Conservation (phyloP, 2,797 vertebrate genomes). For the Allobates femoralis region DNA sequence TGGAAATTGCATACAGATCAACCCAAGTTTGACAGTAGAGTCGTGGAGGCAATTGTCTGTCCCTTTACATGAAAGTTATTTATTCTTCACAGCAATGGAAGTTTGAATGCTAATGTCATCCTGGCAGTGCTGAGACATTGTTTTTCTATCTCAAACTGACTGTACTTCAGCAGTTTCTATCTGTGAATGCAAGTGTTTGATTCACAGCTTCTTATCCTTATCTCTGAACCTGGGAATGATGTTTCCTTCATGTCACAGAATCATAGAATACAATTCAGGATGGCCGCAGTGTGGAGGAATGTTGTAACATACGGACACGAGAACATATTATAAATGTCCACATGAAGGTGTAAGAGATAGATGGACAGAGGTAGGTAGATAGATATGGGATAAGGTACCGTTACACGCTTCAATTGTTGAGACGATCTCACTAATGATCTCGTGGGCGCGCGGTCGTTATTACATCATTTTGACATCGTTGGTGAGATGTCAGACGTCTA, state of each 20-base stretch:
- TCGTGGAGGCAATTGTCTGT: constrained; percentile 52
- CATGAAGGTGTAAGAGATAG: too few species aligned
- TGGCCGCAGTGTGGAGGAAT: not conserved
- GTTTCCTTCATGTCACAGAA: constrained; percentile 21
- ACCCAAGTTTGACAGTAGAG: constrained; percentile 64
- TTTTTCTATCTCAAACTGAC: constrained; percentile 41
- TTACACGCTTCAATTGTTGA: too few species aligned
- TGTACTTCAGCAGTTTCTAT: constrained; percentile 43
- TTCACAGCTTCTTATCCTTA: constrained; percentile 37
- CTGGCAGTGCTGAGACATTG: constrained; percentile 23
- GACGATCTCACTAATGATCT: too few species aligned
- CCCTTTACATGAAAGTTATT: constrained; percentile 56
- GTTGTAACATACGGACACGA: not conserved
- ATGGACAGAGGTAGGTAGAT: not conserved
- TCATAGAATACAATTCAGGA: not conserved
- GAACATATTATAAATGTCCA: not conserved
- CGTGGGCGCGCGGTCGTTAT: too few species aligned
- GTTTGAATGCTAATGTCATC: constrained; percentile 52
- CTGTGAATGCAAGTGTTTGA: constrained; percentile 36
- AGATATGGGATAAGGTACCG: too few species aligned
- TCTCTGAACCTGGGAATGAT: constrained; percentile 22
- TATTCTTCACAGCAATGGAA: constrained; percentile 50
- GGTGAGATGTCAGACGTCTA: too few species aligned
- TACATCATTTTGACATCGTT: too few species aligned
- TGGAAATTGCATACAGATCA: constrained; percentile 71